Conservation (phyloP, 1,140 invertebrate genomes). For the Apis florea region DNA sequence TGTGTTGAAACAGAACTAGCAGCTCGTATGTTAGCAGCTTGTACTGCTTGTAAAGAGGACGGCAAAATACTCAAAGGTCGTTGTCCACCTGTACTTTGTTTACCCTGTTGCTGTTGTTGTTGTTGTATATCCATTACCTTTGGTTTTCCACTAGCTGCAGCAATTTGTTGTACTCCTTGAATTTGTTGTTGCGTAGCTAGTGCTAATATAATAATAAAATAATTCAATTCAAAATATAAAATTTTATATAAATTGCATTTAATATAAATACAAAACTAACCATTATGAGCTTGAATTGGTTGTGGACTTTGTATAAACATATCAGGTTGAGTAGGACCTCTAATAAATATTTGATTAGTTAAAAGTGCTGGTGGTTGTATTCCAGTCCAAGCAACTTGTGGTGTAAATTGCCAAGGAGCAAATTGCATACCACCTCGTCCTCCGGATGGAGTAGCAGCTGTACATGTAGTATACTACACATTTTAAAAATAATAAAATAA, state of each 20-base stretch:
- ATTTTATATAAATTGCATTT: not conserved
- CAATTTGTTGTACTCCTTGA: constrained; percentile 78
- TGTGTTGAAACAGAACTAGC: constrained; percentile 90
- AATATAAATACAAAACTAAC: constrained; percentile 78
- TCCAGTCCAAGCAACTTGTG: constrained; percentile 86
- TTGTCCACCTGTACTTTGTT: constrained; percentile 81
- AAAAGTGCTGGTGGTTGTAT: constrained; percentile 85
- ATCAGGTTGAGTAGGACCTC: constrained; percentile 88
- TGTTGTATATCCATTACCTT: constrained; percentile 81
- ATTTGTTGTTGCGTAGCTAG: constrained; percentile 81
- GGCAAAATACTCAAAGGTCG: constrained; percentile 85
- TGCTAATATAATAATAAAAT: constrained; percentile 59
- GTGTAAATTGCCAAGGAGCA: constrained; percentile 83
- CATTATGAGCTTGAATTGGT: constrained; percentile 83
- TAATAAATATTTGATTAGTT: constrained; percentile 90
- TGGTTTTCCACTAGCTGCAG: constrained; percentile 75
- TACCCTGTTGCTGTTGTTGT: constrained; percentile 79
- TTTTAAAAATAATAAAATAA: constrained; percentile 21
- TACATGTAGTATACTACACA: constrained; percentile 82
- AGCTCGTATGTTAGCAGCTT: constrained; percentile 84
- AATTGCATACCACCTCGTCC: constrained; percentile 82
- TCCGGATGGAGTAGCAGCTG: constrained; percentile 83
- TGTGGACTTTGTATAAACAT: constrained; percentile 94
- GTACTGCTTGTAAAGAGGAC: constrained; percentile 79
- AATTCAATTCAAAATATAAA: not conserved